Evolutionary conservation across 2,797 vertebrate species (phyloP).

Genomic region (Catharus ustulatus): DNA sequence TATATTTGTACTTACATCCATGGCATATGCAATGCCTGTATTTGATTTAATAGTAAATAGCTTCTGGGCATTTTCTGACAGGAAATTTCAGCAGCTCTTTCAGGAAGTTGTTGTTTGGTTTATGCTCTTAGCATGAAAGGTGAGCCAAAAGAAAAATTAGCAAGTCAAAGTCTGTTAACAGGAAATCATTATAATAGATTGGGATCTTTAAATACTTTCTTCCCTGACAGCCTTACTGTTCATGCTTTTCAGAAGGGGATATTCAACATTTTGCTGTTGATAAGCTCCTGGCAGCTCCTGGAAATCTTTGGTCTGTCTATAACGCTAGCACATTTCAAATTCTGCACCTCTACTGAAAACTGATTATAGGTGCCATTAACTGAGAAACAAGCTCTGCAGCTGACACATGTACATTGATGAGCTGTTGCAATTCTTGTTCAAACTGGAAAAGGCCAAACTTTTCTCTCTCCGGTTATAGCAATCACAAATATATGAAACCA

Average conservation of each 20-base stretch:
- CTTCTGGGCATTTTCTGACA: background rate
- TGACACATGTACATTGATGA: background rate
- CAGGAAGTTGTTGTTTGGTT: background rate
- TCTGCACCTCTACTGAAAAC: constrained; percentile 1
- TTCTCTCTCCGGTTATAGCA: background rate
- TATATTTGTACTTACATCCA: background rate
- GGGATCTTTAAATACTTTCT: background rate
- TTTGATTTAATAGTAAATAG: background rate
- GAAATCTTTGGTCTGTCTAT: background rate
- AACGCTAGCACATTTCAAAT: background rate
- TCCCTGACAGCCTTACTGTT: background rate
- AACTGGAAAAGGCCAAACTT: background rate
- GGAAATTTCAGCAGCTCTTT: background rate
- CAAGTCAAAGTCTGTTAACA: background rate
- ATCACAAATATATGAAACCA: background rate
- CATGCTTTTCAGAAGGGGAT: background rate
- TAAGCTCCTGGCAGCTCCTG: background rate
- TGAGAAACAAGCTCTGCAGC: constrained; percentile 4
- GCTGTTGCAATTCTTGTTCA: background rate
- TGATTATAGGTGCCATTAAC: background rate
- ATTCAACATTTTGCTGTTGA: background rate
- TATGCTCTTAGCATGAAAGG: background rate
- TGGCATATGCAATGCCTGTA: background rate
- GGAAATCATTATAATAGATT: background rate
- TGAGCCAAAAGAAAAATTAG: background rate